Conservation (phyloP, 2,888 invertebrate species). For the Perithous albicinctus region DNA sequence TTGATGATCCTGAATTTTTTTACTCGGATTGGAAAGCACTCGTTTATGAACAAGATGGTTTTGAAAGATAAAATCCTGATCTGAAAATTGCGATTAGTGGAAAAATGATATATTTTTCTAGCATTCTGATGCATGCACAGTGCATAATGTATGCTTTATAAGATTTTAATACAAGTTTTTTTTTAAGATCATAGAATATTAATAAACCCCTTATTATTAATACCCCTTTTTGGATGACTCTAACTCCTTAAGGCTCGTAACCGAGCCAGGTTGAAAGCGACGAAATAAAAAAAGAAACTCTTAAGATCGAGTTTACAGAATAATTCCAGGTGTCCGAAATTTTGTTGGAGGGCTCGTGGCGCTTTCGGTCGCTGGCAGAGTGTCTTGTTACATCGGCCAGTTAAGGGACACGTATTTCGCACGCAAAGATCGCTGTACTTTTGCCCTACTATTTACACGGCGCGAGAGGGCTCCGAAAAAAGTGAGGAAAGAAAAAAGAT, state of each 20-base stretch:
- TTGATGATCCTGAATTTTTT: too few species aligned
- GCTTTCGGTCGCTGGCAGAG: constrained; percentile 26
- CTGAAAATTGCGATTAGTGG: too few species aligned
- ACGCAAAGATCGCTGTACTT: constrained; percentile 15
- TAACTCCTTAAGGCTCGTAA: not conserved
- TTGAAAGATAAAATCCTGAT: too few species aligned
- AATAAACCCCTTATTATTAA: not conserved
- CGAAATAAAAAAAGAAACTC: not conserved
- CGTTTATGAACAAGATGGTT: too few species aligned
- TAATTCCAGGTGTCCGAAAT: constrained; percentile 22
- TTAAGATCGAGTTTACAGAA: constrained; percentile 12
- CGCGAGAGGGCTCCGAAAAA: not conserved
- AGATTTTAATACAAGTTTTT: too few species aligned
- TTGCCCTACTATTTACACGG: constrained; percentile 34
- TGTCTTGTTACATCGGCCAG: constrained; percentile 55
- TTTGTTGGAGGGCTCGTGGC: constrained; percentile 7
- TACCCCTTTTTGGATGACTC: not conserved
- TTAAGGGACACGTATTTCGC: constrained; percentile 3
- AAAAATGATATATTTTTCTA: too few species aligned
- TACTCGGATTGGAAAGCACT: too few species aligned
- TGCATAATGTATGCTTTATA: too few species aligned
- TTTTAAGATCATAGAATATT: too few species aligned
- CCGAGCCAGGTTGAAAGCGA: not conserved
- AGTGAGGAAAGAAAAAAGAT: not conserved
- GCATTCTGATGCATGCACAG: too few species aligned